Base-by-base conservation (phyloP, 2,113 vertebrate genomes). In the Lepisosteus osseus region DNA sequence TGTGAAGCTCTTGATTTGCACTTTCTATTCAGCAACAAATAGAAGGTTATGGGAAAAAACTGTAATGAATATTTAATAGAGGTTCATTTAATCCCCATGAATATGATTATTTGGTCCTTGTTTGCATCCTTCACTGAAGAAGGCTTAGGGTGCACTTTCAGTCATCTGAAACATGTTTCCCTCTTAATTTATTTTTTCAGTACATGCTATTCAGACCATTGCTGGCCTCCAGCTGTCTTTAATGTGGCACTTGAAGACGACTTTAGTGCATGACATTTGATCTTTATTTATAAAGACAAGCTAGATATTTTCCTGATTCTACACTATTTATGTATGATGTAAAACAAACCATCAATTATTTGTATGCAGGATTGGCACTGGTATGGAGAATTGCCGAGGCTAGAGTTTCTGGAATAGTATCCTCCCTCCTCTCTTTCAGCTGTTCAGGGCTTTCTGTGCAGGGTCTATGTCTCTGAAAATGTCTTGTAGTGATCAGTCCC, bases 51-150 rank as follows among this genome's bases (percentile, higher is more conserved):
- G 45, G 65, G 43, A 65, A 43, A 65, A 67, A 59, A 11, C 42
- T 4, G 64, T 72, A 67, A 72, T 72, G 71, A 72, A 72, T 65
- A 72, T 72, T 72, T 63, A 72, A 63, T 42, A 61, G 29, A 29
- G 64, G 71, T 12, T 55, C 13, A 65, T 61, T 56, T 72, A 72
- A 72, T 72, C 71, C 71, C 71, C 54, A 9, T 7, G 54, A 56
- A 72, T 51, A 5, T 13, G 65, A 9, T 56, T 55, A 11, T 44
- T 67, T 72, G 55, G 41, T 54, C 65, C 14, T 4, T 65, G 51
- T 57, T 72, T 57, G 57, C 15, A 65, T 59, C 62, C 71, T 15
- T 55, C 65, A 72, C 65, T 72, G 71, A 72, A 65, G 61, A 54
- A 72, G 71, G n/a, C 54, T 66, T 72, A 43, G 62, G 63, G 47